Evolutionary conservation across 2,888 invertebrate species (phyloP).

Genomic region (Pomacea canaliculata): DNA sequence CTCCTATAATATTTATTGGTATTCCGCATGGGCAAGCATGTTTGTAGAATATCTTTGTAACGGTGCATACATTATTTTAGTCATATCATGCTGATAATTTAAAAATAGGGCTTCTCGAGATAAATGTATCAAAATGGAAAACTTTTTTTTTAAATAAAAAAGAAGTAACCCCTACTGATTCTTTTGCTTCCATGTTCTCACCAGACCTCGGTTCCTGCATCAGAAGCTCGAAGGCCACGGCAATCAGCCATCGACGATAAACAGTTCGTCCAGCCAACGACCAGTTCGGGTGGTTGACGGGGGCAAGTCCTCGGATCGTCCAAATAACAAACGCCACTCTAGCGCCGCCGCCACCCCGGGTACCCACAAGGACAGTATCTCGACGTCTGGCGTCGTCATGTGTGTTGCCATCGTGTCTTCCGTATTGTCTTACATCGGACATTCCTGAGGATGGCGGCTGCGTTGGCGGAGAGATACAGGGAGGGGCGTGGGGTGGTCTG

Average conservation of each 20-base stretch:
- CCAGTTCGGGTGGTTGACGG: background rate
- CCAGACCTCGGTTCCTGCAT: conserved; percentile 18
- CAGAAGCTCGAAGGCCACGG: conserved; percentile 15
- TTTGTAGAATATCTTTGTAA: too few relatives aligned
- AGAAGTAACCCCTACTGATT: too few relatives aligned
- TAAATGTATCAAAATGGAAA: too few relatives aligned
- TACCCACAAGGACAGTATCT: background rate
- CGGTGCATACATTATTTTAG: too few relatives aligned
- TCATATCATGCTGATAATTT: too few relatives aligned
- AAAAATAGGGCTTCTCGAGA: too few relatives aligned
- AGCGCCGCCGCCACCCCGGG: background rate
- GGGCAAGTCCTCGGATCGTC: background rate
- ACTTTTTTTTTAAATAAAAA: too few relatives aligned
- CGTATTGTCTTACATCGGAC: background rate
- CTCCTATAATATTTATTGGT: too few relatives aligned
- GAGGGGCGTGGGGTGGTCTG: background rate
- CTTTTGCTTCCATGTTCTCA: background rate
- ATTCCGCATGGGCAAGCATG: too few relatives aligned
- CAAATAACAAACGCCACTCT: background rate
- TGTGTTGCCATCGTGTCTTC: background rate
- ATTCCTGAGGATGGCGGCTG: background rate
- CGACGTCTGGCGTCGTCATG: background rate
- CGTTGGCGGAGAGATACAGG: background rate
- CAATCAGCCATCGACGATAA: background rate
- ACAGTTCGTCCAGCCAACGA: conserved; percentile 7